Conservation (phyloP, 2,888 invertebrate genomes). For the Lithophane leautieri region DNA sequence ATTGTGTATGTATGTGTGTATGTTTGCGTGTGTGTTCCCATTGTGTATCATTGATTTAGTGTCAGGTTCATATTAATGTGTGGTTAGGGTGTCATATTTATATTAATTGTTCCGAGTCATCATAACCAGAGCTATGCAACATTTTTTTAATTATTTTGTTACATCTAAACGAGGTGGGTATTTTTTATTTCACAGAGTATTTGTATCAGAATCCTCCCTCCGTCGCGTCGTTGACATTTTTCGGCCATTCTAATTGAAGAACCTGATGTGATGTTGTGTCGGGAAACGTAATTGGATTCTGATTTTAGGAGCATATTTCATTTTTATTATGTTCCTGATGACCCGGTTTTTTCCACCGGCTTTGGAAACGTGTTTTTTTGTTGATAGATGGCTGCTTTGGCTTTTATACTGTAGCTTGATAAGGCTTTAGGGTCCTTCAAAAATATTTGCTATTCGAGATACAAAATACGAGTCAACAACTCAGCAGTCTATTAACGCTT, state of each 20-base stretch:
- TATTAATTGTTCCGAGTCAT: no score
- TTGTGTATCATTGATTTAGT: no score
- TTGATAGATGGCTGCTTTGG: not conserved
- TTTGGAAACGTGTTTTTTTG: not conserved
- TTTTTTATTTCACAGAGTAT: no score
- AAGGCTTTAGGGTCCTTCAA: not conserved
- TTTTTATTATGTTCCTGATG: constrained; percentile 52
- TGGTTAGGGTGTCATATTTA: no score
- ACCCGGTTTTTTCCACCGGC: constrained; percentile 12
- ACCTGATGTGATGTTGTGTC: constrained; percentile 45
- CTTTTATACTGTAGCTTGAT: not conserved
- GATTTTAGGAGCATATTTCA: constrained; percentile 64
- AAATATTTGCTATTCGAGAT: not conserved
- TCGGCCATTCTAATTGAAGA: constrained; percentile 59
- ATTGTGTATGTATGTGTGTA: no score
- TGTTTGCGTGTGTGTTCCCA: no score
- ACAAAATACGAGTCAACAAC: no score
- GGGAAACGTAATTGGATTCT: constrained; percentile 62
- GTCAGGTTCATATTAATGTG: no score
- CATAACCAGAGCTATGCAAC: no score
- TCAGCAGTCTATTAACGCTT: no score
- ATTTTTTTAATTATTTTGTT: no score
- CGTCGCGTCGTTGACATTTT: constrained; percentile 57
- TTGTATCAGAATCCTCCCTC: constrained; percentile 51
- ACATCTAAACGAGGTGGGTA: no score